These are phyloP conservation scores for Scrobipalpa costella DNA, from an alignment of 2,888 invertebrate species.

Conservation along the genomic window DNA sequence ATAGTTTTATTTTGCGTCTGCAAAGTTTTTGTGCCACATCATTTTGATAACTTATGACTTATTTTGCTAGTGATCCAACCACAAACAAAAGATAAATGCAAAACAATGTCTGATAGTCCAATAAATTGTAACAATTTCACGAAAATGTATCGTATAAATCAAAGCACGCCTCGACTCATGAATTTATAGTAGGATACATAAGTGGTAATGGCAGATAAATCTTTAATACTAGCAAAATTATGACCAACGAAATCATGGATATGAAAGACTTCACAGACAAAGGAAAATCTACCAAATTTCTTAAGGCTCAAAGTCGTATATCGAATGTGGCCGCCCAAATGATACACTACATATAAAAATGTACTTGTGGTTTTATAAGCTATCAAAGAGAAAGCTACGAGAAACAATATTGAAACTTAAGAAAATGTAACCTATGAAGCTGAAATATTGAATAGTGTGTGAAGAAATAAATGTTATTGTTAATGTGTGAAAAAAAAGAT, in stretches of 20 bases:
- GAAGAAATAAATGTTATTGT: background rate
- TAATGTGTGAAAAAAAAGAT: background rate
- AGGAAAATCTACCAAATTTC: slow-evolving; percentile 5
- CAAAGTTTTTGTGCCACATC: too few relatives aligned
- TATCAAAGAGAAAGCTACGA: slow-evolving; percentile 24
- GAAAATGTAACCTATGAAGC: slow-evolving; percentile 1
- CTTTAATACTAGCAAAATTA: slow-evolving; percentile 25
- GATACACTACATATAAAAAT: slow-evolving; percentile 23
- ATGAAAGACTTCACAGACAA: slow-evolving; percentile 10
- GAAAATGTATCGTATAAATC: slow-evolving; percentile 8
- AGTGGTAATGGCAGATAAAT: slow-evolving; percentile 29
- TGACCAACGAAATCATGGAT: slow-evolving; percentile 28
- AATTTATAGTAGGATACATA: slow-evolving; percentile 24
- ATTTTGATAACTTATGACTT: background rate
- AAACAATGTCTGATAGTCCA: background rate
- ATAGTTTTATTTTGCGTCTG: too few relatives aligned
- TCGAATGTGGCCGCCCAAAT: slow-evolving; percentile 28
- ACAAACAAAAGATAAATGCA: slow-evolving; percentile 1
- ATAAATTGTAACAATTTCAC: background rate
- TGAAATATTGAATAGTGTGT: too few relatives aligned
- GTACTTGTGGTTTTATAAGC: slow-evolving; percentile 27
- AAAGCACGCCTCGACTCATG: slow-evolving; percentile 1
- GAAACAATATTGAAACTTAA: slow-evolving; percentile 32
- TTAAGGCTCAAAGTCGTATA: slow-evolving; percentile 17
- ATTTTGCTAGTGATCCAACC: background rate